Base-by-base conservation (phyloP, 2,113 vertebrate species). In the Baryphthengus martii region DNA sequence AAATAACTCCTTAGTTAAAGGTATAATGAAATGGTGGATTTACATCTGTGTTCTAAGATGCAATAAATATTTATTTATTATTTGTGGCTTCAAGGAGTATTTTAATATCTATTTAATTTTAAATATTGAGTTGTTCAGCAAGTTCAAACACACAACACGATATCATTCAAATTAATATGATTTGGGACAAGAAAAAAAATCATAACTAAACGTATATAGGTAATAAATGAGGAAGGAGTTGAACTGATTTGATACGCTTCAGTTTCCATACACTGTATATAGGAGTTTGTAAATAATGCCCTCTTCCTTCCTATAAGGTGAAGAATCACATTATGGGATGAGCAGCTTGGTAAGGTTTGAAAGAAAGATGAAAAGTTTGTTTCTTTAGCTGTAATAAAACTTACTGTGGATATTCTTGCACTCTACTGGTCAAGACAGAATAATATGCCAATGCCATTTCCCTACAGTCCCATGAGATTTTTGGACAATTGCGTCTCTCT, bases 1-100 rank as follows among this genome's bases (percentile, higher is more conserved):
- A 96, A 95, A 79, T 35, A 77, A 52, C 11, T 82, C 68, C 14
- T 86, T 75, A 89, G 21, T 80, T 92, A 94, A 79, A 93, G 16
- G 6, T 63, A 58, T 61, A 73, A 88, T 63, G 39, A 89, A 88
- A 92, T 63, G 6, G 1, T 68, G 67, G 26, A 28, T 85, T 90
- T 88, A 31, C 55, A 42, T 72, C 79, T 91, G 59, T 85, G 19
- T 78, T 92, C 40, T 56, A 83, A 86, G 37, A 21, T 73, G 10
- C n/a, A 84, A 6, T 68, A 70, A 88, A 65, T 35, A 5, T 62
- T 55, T 76, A 52, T 17, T 86, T 79, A 49, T 90, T 86, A 91
- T 81, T 84, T 33, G 74, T 16, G 9, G 25, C 25, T 90, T 59
- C 25, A 95, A 95, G 40, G 17, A 73, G 2, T 47, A 85, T 63